A percentile compares a stretch with the other conserved stretches of the same genome.
Evolutionary conservation across 2,888 invertebrate genomes (phyloP).

Genomic region (Carpatolechia fugitivella): DNA sequence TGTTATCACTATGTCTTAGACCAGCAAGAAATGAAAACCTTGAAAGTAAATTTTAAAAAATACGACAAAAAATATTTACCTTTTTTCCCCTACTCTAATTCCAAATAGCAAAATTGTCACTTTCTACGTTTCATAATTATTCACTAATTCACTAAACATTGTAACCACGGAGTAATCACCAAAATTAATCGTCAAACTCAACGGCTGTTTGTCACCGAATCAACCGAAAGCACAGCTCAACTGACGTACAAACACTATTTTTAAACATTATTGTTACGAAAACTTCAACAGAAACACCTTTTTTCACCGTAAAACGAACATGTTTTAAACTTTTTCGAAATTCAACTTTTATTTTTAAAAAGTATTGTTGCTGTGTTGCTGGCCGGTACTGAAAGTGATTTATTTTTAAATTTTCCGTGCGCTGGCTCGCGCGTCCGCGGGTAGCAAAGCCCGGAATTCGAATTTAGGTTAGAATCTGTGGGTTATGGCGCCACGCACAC

Average conservation of each 20-base stretch:
- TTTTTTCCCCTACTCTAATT: conserved; percentile 1
- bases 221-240: conserved; percentile 37
- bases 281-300: conserved; percentile 7
- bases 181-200: conserved; percentile 29
- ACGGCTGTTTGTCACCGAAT: conserved; percentile 31
- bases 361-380: conserved; percentile 4
- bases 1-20: too few species aligned
- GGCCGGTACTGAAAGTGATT: conserved; percentile 34
- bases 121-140: conserved; percentile 50
- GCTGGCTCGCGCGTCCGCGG: conserved; percentile 59
- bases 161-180: conserved; percentile 23
- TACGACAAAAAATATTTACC: conserved; percentile 4
- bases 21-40: too few species aligned
- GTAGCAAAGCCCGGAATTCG: conserved; percentile 66
- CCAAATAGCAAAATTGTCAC: conserved; percentile 26
- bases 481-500: conserved; percentile 67
- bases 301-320: neutral
- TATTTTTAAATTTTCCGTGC: conserved; percentile 66
- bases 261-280: conserved; percentile 45
- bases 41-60: neutral
- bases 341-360: neutral
- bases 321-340: neutral
- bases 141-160: conserved; percentile 26
- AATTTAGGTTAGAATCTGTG: conserved; percentile 76
- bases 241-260: conserved; percentile 59